A percentile compares a stretch with the other conserved stretches of the same genome.
Evolutionary conservation across 1,140 invertebrate species (phyloP).

Genomic region (Bradysia coprophila): DNA sequence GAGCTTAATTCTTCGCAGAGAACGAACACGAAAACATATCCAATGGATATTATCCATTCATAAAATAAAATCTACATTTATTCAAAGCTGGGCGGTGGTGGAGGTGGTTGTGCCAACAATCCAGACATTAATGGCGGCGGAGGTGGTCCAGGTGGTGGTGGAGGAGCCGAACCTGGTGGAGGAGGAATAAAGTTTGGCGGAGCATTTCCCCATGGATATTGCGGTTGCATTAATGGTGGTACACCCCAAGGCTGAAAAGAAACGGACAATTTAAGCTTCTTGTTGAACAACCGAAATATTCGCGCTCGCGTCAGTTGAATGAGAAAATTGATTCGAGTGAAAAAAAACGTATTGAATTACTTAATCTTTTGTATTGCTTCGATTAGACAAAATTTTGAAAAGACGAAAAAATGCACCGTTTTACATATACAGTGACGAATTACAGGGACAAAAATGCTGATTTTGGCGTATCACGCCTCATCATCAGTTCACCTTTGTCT

Average conservation of each 20-base stretch:
- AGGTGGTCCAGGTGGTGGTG: constrained; percentile 32
- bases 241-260: neutral
- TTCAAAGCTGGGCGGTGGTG: constrained; percentile 23
- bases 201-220: constrained; percentile 1
- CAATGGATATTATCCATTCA: too few relatives aligned
- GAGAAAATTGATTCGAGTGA: neutral
- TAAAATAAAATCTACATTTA: neutral
- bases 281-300: neutral
- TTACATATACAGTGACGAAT: neutral
- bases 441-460: too few relatives aligned
- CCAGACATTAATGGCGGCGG: constrained; percentile 20
- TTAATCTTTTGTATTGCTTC: too few relatives aligned
- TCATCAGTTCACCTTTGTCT: too few relatives aligned
- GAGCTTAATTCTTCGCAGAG: too few relatives aligned
- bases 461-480: too few relatives aligned
- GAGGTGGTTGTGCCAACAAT: constrained; percentile 21
- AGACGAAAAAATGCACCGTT: neutral
- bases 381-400: neutral
- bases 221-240: neutral
- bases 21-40: too few relatives aligned
- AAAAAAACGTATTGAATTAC: neutral
- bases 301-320: neutral
- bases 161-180: constrained; percentile 26
- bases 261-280: too few relatives aligned
- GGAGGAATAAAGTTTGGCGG: neutral